Conservation (phyloP, 2,113 vertebrate species). For the Chlorodrepanis virens region DNA sequence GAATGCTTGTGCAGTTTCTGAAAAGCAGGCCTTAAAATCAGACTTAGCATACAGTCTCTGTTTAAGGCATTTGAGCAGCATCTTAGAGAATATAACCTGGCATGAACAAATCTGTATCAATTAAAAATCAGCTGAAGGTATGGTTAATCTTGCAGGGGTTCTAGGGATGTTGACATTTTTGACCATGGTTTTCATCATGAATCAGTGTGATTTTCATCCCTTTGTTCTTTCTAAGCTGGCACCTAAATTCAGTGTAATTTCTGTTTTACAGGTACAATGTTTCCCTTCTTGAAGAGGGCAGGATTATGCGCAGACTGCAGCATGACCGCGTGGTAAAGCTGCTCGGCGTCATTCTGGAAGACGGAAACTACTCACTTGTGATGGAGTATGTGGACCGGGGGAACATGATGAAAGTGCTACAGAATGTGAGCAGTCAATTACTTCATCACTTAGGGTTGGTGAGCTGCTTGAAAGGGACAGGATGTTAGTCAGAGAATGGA, state of each 20-base stretch:
- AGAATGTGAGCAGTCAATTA: conserved; percentile 69
- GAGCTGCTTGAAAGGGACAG: not conserved
- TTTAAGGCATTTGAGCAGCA: not conserved
- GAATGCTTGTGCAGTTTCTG: not conserved
- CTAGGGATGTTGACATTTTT: not conserved
- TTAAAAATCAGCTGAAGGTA: not conserved
- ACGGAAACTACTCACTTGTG: conserved; percentile 87
- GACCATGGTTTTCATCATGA: not conserved
- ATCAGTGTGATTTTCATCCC: not conserved
- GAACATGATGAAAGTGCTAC: conserved; percentile 86
- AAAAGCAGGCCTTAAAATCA: not conserved
- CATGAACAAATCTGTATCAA: not conserved
- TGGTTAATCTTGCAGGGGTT: not conserved
- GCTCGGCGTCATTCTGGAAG: conserved; percentile 89
- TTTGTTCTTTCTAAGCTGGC: not conserved
- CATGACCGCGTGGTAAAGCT: conserved; percentile 88
- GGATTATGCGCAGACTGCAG: conserved; percentile 85
- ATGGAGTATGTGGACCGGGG: conserved; percentile 91
- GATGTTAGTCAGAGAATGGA: not conserved
- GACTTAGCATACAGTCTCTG: not conserved
- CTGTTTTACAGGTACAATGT: conserved; percentile 72
- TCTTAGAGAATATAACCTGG: not conserved
- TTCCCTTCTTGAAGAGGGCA: conserved; percentile 88
- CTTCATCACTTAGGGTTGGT: not conserved
- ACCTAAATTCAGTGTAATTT: not conserved